These are phyloP conservation scores for Scatophagus argus DNA, from an alignment of 2,113 vertebrate species.

Conservation along the genomic window DNA sequence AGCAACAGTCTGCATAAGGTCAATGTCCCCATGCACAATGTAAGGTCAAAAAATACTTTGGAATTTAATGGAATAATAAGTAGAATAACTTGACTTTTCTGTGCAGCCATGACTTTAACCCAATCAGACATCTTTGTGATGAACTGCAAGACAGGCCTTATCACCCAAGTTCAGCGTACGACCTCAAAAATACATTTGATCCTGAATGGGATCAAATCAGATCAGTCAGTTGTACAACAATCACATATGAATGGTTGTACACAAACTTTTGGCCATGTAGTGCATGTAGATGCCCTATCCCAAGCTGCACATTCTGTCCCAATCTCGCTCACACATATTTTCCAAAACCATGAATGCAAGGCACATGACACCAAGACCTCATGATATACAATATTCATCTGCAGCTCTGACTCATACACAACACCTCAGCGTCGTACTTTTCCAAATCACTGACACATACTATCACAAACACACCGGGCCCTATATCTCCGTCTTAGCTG, in stretches of 20 bases:
- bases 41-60: background rate
- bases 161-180: slow-evolving; percentile 2
- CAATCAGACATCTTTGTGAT: background rate
- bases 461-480: background rate
- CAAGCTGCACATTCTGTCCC: slow-evolving; percentile 27
- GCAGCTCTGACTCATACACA: slow-evolving; percentile 64
- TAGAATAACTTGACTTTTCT: no score
- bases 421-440: slow-evolving; percentile 25
- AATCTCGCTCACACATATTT: slow-evolving; percentile 35
- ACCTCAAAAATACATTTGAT: background rate
- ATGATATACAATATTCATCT: slow-evolving; percentile 53
- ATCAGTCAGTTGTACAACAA: background rate
- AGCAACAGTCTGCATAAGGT: background rate
- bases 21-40: background rate
- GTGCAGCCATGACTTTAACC: slow-evolving; percentile 1
- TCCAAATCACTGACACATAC: slow-evolving; percentile 24
- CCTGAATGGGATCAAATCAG: slow-evolving; percentile 4
- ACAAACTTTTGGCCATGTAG: background rate
- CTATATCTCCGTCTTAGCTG: background rate
- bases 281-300: slow-evolving; percentile 9
- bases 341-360: slow-evolving; percentile 9
- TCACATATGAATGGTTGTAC: background rate
- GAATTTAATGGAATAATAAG: background rate
- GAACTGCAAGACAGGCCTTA: background rate
- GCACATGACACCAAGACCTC: slow-evolving; percentile 37